Percentiles rank a stretch among this genome's conserved stretches.
Evolutionary conservation across 2,888 invertebrate genomes (phyloP).

Genomic region (Drosophila parthenogenetica): DNA sequence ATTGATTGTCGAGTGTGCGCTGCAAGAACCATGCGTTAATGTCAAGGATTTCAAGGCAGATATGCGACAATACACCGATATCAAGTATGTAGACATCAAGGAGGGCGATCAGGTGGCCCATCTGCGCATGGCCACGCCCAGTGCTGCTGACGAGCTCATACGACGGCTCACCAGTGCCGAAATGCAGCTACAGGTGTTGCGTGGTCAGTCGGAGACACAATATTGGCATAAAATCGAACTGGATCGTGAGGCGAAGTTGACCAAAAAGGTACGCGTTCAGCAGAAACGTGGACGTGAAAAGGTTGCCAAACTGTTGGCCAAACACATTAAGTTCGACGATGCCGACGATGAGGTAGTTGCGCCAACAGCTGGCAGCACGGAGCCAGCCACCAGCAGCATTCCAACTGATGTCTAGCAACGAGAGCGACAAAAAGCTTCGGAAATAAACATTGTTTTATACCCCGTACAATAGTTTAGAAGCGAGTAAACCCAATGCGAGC

Average conservation of each 20-base stretch:
- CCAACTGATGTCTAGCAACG: constrained; percentile 24
- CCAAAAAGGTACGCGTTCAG: constrained; percentile 81
- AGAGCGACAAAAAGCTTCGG: too few relatives aligned
- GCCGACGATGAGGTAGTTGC: constrained; percentile 59
- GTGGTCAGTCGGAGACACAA: constrained; percentile 89
- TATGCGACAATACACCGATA: constrained; percentile 87
- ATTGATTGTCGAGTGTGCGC: constrained; percentile 89
- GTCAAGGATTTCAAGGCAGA: constrained; percentile 90
- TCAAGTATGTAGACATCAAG: constrained; percentile 92
- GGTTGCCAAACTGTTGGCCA: constrained; percentile 75
- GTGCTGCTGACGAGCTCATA: constrained; percentile 84
- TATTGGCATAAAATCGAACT: constrained; percentile 93
- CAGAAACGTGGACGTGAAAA: constrained; percentile 83
- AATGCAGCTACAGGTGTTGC: constrained; percentile 84
- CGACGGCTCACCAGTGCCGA: constrained; percentile 81
- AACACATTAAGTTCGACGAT: constrained; percentile 83
- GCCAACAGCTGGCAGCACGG: constrained; percentile 14
- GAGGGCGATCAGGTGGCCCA: constrained; percentile 89
- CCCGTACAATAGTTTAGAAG: not conserved
- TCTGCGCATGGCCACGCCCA: constrained; percentile 88
- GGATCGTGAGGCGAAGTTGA: constrained; percentile 85
- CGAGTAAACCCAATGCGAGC: too few relatives aligned
- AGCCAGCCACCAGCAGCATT: not conserved
- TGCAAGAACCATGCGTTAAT: constrained; percentile 89
- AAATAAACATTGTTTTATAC: not conserved